Base-by-base conservation (phyloP, 23 tunicate species). In the Trididemnum clinides region DNA sequence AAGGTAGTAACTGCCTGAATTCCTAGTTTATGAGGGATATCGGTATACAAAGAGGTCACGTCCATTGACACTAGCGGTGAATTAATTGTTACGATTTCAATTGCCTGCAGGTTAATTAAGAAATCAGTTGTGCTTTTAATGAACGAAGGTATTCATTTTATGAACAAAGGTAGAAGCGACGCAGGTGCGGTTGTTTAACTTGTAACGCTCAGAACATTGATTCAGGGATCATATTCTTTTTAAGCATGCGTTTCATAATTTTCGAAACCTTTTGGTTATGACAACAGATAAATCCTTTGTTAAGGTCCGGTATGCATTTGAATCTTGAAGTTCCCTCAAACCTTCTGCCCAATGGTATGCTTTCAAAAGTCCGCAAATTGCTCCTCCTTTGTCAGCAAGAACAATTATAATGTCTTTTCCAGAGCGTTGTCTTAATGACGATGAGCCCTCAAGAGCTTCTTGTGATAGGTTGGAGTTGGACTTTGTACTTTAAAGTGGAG, bases 351-450 rank as follows among this genome's bases (percentile, higher is more conserved):
- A 10, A 23, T 71, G 29, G 21, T 71, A 39, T 7, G 27, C 77
- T 71, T 39, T 28, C 4, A 39, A 71, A 5, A 71, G 38, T 7
- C 27, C 25, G 77, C 39, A 71, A 4, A 23, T 71, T 10, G 10
- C 77, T 27, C 77, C 77, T n/a, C 77, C 39, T 32, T 32, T 71
- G 29, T 71, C 77, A 25, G 77, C 77, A 25, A 39, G 77, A 27
- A 30, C 38, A 15, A 71, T 71, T 32, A 71, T 33, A 39, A 71
- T 71, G 4, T 71, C 77, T 21, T 33, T 33, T 15, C 39, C 77
- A 10, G 77, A 39, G 3, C 77, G 39, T 32, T 71, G 15, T 27
- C 25, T 71, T 29, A 71, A 71, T 27, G n/a, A 15, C 38, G 23
- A 19, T 6, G n/a, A 22, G 27, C 26, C 69, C 15, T 49, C 54